Conservation (phyloP, 2,888 invertebrate genomes). For the Phortica okadai region DNA sequence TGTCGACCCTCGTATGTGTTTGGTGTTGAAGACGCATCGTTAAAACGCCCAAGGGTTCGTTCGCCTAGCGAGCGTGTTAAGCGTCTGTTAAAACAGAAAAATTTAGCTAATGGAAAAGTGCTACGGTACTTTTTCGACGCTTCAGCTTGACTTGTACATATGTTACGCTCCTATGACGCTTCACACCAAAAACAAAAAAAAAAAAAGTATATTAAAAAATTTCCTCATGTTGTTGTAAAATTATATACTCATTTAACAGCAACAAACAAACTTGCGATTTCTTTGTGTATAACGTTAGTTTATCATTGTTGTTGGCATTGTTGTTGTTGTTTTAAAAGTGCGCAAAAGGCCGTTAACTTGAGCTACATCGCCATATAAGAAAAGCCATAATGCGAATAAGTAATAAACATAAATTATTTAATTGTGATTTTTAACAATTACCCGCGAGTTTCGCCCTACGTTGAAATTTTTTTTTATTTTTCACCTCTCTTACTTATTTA, state of each 20-base stretch:
- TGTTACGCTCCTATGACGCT: background rate
- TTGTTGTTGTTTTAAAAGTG: slow-evolving; percentile 23
- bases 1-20: background rate
- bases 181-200: background rate
- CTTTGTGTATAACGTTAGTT: slow-evolving; percentile 43
- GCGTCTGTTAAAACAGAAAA: slow-evolving; percentile 59
- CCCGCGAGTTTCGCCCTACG: background rate
- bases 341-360: slow-evolving; percentile 54
- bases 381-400: background rate
- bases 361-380: background rate
- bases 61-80: slow-evolving; percentile 51
- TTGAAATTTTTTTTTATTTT: background rate
- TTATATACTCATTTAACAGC: slow-evolving; percentile 63
- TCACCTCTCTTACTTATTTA: background rate
- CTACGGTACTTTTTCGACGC: slow-evolving; percentile 56
- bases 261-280: slow-evolving; percentile 58
- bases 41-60: background rate
- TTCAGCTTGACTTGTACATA: slow-evolving; percentile 9
- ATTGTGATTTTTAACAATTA: background rate
- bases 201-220: background rate
- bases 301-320: slow-evolving; percentile 36
- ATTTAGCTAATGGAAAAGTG: slow-evolving; percentile 39
- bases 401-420: slow-evolving; percentile 1
- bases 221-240: background rate
- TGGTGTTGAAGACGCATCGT: background rate